phyloP scores from a whole-genome alignment of 2,113 vertebrate species.

The Xenotilapia flavipinnis region DNA sequence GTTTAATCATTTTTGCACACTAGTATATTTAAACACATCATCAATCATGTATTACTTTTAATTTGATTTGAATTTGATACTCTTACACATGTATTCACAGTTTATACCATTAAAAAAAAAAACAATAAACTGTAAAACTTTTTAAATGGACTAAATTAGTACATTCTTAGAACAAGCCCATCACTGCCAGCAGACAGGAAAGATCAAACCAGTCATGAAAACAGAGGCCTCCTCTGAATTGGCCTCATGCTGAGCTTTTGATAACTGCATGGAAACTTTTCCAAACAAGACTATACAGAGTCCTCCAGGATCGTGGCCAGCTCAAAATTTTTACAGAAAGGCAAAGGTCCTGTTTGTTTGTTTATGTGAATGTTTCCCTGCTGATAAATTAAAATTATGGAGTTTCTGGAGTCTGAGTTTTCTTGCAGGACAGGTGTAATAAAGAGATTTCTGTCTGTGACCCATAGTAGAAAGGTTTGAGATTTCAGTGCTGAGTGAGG shows the following conservation, averaged over 20 bases:
- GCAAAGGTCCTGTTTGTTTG: neutral
- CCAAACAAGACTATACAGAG: neutral
- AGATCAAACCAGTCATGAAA: neutral
- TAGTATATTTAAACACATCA: neutral
- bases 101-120: neutral
- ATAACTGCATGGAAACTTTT: neutral
- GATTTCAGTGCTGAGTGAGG: neutral
- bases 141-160: neutral
- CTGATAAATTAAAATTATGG: neutral
- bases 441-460: neutral
- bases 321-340: neutral
- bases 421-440: neutral
- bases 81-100: neutral
- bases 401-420: neutral
- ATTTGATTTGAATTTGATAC: neutral
- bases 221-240: neutral
- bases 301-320: neutral
- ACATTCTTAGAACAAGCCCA: neutral
- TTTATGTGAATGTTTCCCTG: neutral
- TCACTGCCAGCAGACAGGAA: neutral
- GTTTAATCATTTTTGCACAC: neutral
- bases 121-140: neutral
- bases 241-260: conserved; percentile 18
- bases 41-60: neutral
- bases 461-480: neutral